Base-by-base conservation (phyloP, 1,140 invertebrate species). In the Pogonomyrmex californicus region DNA sequence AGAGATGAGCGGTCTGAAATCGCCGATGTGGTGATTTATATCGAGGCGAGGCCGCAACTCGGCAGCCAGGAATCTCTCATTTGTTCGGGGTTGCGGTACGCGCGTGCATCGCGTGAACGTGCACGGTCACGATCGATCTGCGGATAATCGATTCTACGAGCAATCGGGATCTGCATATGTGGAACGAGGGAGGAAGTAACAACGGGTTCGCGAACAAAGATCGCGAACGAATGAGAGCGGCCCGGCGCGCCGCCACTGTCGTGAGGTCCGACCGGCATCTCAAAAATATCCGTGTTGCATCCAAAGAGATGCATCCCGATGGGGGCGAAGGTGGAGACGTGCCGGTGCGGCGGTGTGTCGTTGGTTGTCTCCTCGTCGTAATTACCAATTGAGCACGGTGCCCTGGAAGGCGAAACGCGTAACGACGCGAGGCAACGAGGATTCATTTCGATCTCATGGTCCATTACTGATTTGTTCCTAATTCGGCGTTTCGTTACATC, bases 331-430 rank as follows among this genome's bases (percentile, higher is more conserved):
- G 63, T 33, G 54, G 62, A 73, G 62, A 73, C 5, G 79, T 76
- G 17, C 4, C 82, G 68, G 77, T 77, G 86, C 76, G 85, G 86
- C 23, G 23, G 23, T 23, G 23, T 90, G 89, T 92, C 91, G 79
- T 89, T 90, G 81, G 87, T 88, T 85, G 54, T 60, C 68, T 49
- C 79, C 92, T 92, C 87, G 86, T 83, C 70, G 86, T 87, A 93
- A 93, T 93, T 93, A 93, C 91, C 92, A 83, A 93, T 93, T 93
- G 92, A 91, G 62, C 91, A 93, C 91, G 92, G 91, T 89, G 23
- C 77, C 79, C 38, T 54, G 60, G 75, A 63, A 87, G 75, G 78
- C 76, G 86, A 71, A 90, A 78, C 73, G 83, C 78, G 75, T 87
- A 90, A 85, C 70, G 68, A 86, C 66, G 63, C 58, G 77, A 76